phyloP scores from a whole-genome alignment of 2,888 invertebrate species.

The Sesia apiformis region DNA sequence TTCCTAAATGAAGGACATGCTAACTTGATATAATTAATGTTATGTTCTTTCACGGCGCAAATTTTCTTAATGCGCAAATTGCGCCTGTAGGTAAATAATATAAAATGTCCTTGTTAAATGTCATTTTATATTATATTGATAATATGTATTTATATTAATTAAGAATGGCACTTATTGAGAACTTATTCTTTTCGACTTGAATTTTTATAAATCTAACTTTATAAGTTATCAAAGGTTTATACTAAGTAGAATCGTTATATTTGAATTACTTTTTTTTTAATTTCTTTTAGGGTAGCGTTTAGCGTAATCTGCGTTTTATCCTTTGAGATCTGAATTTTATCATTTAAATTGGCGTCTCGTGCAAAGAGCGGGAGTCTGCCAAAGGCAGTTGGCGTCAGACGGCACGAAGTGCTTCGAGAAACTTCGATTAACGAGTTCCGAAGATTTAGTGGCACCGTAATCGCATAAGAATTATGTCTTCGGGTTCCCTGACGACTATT shows the following conservation, averaged over 20 bases:
- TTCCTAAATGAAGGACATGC: no score
- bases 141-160: no score
- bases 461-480: conserved; percentile 58
- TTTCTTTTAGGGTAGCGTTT: conserved; percentile 36
- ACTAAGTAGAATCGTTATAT: not conserved
- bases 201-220: no score
- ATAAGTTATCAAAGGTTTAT: not conserved
- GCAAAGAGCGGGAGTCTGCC: conserved; percentile 46
- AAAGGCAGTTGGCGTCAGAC: conserved; percentile 63
- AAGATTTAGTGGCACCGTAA: conserved; percentile 63
- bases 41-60: no score
- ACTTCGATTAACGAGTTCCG: conserved; percentile 67
- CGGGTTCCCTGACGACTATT: conserved; percentile 35
- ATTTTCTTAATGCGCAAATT: no score
- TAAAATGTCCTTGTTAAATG: no score
- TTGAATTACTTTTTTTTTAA: conserved; percentile 15
- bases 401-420: conserved; percentile 55
- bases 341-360: conserved; percentile 61
- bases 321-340: conserved; percentile 62
- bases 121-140: no score
- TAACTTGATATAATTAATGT: no score
- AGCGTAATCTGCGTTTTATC: conserved; percentile 54
- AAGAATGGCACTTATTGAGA: no score
- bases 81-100: no score
- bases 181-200: no score